A percentile compares a stretch with the other conserved stretches of the same genome.
Conservation (phyloP, 2,113 vertebrate species). For the Tenebrosternarchus preto region DNA sequence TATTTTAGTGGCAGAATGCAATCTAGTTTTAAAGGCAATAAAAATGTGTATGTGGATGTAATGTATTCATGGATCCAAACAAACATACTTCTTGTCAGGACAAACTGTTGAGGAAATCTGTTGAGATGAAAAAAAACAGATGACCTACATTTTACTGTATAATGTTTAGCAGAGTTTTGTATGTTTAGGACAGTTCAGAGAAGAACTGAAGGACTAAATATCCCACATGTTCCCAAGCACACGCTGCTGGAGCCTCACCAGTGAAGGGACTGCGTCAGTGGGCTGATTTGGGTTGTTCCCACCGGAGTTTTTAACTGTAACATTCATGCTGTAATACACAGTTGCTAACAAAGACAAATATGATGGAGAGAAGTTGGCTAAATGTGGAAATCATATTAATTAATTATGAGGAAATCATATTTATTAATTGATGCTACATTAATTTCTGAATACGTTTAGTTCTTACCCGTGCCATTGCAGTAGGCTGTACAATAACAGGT, state of each 20-base stretch:
- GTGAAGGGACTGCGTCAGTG: too few relatives aligned
- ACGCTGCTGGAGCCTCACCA: slow-evolving; percentile 53
- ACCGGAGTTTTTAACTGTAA: slow-evolving; percentile 25
- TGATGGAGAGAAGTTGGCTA: not conserved
- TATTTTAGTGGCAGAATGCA: not conserved
- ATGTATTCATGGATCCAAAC: not conserved
- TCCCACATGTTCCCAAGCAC: not conserved
- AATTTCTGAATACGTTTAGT: not conserved
- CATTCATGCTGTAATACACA: slow-evolving; percentile 62
- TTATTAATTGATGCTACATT: not conserved
- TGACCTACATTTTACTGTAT: not conserved
- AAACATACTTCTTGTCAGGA: slow-evolving; percentile 25
- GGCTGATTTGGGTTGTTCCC: too few relatives aligned
- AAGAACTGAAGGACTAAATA: not conserved
- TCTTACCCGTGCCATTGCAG: slow-evolving; percentile 64
- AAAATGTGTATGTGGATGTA: not conserved
- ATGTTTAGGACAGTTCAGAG: not conserved
- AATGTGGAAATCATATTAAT: not conserved
- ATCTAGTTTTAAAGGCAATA: not conserved
- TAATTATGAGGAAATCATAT: not conserved
- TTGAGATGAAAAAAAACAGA: not conserved
- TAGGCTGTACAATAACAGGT: slow-evolving; percentile 62
- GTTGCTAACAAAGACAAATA: slow-evolving; percentile 52
- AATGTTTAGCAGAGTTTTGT: too few relatives aligned
- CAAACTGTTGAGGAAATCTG: slow-evolving; percentile 15